Evolutionary conservation across 2,888 invertebrate species (phyloP), one percentile per base, ranked within the genome.

Genomic region (Diaphora mendica): DNA sequence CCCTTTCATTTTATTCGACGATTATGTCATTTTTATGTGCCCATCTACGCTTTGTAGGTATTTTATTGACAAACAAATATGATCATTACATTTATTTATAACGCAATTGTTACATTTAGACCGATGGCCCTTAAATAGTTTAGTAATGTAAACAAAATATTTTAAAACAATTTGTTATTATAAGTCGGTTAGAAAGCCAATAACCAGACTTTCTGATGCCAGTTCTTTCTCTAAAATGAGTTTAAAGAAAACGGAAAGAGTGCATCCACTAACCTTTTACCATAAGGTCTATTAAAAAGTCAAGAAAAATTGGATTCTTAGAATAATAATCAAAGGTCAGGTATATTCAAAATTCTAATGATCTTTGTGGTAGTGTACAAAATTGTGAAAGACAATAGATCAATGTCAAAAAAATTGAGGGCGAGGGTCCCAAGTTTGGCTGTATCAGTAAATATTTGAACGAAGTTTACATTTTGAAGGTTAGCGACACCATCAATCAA

Each of bases 1-100:
- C 92, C 94, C 94, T 93, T 94, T 92, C 93, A 82, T 91, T 94
- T 93, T 93, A 93, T 93, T 89, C 89, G 87, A 87, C 91, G 92
- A 93, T 94, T 93, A 93, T 93, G 91, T 92, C 92, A 92, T 89
- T 93, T 94, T 94, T 94, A 94, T 91, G 92, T 89, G 83, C 87
- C 86, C 86, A 91, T 86, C 86, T 83, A 88, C 85, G 89, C 87
- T 90, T 91, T 91, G 91, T 91, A 87, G 89, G 88, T 87, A 89
- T 90, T 91, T 93, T 92, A 92, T 92, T 89, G 91, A 88, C 88
- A 91, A 91, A 90, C 90, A 91, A 91, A 91, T 89, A 88, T 88
- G 88, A 90, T 87, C 84, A 82, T 83, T 83, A 39, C 71, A 65
- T 69, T 71, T 44, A 71, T 72, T 72, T 72, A 75, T 68, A 69